Percentiles rank a stretch among this genome's conserved stretches.
phyloP scores from a whole-genome alignment of 2,113 vertebrate genomes.

The Bambusicola thoracicus region DNA sequence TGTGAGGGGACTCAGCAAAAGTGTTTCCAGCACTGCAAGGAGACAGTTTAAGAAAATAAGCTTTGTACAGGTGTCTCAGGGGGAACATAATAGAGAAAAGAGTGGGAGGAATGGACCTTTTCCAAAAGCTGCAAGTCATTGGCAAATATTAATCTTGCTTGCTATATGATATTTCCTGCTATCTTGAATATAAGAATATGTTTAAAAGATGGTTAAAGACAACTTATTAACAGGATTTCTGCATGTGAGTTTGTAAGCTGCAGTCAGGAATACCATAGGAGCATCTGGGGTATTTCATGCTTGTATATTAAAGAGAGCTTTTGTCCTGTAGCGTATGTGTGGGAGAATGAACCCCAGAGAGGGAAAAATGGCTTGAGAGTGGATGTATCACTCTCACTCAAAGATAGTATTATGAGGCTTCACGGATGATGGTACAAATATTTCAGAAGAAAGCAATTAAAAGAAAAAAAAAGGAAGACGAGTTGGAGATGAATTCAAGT shows the following conservation, averaged over 20 bases:
- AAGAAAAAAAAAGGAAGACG: neutral
- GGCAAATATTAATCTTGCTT: neutral
- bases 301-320: neutral
- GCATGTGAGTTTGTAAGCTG: accelerated
- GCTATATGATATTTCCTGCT: neutral
- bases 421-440: neutral
- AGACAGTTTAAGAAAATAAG: neutral
- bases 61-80: neutral
- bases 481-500: accelerated
- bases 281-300: neutral
- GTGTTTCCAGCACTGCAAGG: neutral
- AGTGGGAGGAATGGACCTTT: neutral
- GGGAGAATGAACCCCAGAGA: neutral
- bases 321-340: neutral
- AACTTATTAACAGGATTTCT: neutral
- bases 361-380: neutral
- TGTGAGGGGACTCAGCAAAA: slow-evolving; percentile 5
- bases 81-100: neutral
- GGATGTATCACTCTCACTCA: neutral
- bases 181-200: neutral
- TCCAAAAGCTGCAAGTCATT: neutral
- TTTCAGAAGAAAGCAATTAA: neutral
- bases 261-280: neutral
- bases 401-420: neutral
- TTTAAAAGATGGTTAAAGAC: neutral